Base-by-base conservation (phyloP, 2,888 invertebrate genomes). In the Drosophila maculinotata region DNA sequence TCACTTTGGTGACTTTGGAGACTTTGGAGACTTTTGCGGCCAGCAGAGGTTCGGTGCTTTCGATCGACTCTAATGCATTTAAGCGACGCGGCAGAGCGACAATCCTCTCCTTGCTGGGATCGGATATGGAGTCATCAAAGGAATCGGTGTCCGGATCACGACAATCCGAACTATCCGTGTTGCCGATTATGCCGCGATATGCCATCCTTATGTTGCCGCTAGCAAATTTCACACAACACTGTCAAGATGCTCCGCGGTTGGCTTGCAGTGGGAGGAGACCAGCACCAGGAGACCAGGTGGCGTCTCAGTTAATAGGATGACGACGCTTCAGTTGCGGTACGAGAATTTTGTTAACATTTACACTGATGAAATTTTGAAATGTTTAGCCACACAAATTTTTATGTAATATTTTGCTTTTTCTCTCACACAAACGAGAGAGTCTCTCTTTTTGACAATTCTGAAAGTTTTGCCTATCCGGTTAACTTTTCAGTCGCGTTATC, bases 171-270 rank as follows among this genome's bases (percentile, higher is more conserved):
- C 30, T 35, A 2, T 71, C 66, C 12, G 66, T 47, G 4, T 36
- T 66, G 25, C 58, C 69, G 15, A 83, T 64, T 38, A 83, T 68
- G 44, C 82, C 82, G 8, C 82, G 87, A 49, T 76, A 87, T 1
- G 82, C 69, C 82, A 82, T 82, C 23, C 12, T 76, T 15, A 1
- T 15, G 14, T 26, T 23, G 3, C 9, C n/a, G 7, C n/a, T 20
- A 2, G 6, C 33, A 4, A 20, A 4, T 20, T 2, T 20, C 20
- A 4, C n/a, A n/a, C n/a, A n/a, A n/a, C n/a, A 20, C 2, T 20
- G 20, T 20, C 20, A 4, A 20, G 20, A 20, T 20, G 4, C 2
- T 20, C 20, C 4, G 2, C 20, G 20, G 20, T 20, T 20, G 20
- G 20, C n/a, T n/a, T n/a, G n/a, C n/a, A n/a, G n/a, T n/a, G n/a